Evolutionary conservation across 2,888 invertebrate genomes (phyloP), one percentile per base, ranked within the genome.

Genomic region (Ferrisia virgata): DNA sequence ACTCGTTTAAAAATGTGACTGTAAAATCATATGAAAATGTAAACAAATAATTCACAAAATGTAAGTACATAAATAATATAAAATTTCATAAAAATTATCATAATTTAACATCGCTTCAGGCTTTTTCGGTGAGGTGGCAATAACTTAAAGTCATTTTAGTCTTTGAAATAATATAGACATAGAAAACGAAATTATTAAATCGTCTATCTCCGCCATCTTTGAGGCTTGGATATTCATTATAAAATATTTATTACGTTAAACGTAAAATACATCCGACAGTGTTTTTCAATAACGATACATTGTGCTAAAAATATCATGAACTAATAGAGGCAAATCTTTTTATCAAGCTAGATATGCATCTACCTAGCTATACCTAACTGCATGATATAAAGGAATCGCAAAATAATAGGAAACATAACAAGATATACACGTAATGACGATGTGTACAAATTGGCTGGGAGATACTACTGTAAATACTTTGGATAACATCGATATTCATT

Each of bases 1-100:
- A 76, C 36, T n/a, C 33, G 18, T 33, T 76, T 76, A 76, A 76
- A 76, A 76, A 76, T n/a, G 72, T 76, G 72, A 36, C 72, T 76
- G 72, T 76, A 76, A 76, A 76, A 76, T 76, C 6, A 36, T 76
- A 76, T 18, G 72, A 76, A 76, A 76, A 76, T 36, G 33, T 36
- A 36, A 36, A 76, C 36, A 36, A 76, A 31, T 31, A 36, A 76
- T 76, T 76, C 36, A 76, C 72, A 76, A 76, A 18, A 33, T n/a
- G 33, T 76, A 76, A 76, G 36, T 76, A 76, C 33, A 36, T 36
- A 53, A 6, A 53, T 53, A n/a, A n/a, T n/a, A n/a, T n/a, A 76
- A 76, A 76, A 36, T 18, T 22, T 58, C 11, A 2, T 28, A 9
- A 15, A 58, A 58, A 64, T 28, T 31, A 64, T 6, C 31, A 28